Evolutionary conservation across 1,140 invertebrate species (phyloP).

Genomic region (Anoplophora glabripennis): DNA sequence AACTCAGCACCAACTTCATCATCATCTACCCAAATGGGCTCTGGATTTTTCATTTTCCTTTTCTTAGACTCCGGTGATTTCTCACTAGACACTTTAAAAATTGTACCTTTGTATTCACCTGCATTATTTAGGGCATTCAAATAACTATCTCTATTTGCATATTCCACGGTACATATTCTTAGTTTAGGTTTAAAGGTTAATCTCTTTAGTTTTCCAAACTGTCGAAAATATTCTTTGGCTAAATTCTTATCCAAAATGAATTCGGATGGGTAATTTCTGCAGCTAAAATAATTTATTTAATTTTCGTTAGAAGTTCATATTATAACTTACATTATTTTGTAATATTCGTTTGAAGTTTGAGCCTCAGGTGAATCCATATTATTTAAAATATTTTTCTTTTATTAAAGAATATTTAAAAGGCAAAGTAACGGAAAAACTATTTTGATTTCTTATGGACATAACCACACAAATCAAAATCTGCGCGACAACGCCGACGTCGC

Average conservation of each 20-base stretch:
- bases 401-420: too few species aligned
- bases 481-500: too few species aligned
- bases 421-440: too few species aligned
- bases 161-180: conserved; percentile 60
- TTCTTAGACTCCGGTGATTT: conserved; percentile 13
- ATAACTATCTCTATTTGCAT: conserved; percentile 56
- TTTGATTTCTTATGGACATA: too few species aligned
- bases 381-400: too few species aligned
- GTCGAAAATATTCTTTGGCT: conserved; percentile 63
- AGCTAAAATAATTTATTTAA: conserved; percentile 48
- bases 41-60: conserved; percentile 49
- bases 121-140: conserved; percentile 57
- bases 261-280: conserved; percentile 60
- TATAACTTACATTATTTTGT: conserved; percentile 6
- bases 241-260: conserved; percentile 58
- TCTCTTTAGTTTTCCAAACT: conserved; percentile 61
- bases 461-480: too few species aligned
- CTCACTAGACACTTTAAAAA: conserved; percentile 54
- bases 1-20: conserved; percentile 55
- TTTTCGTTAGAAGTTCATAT: neutral
- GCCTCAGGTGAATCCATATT: too few species aligned
- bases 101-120: conserved; percentile 57
- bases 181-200: conserved; percentile 60
- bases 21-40: conserved; percentile 55
- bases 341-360: neutral